Base-by-base conservation (phyloP, 1,140 invertebrate genomes). In the Eufriesea mexicana region DNA sequence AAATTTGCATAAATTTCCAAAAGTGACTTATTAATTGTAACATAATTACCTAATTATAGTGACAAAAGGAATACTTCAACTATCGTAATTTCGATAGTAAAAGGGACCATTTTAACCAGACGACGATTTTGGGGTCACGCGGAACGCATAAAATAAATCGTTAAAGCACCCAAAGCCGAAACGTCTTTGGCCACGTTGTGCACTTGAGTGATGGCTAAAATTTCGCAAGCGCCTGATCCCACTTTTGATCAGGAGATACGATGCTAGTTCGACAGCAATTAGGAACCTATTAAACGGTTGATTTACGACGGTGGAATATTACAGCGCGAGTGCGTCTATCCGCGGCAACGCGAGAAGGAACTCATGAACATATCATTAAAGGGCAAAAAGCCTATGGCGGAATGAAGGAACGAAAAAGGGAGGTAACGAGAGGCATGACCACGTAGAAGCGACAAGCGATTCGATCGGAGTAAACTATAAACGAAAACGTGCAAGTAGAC, bases 401-500 rank as follows among this genome's bases (percentile, higher is more conserved):
- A 57, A 57, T 2, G 71, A 57, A 57, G 54, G 7, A 25, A 0
- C 25, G 35, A 20, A 20, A 7, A 59, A 12, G 45, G 57, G 47
- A 6, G 64, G 47, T 18, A 25, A 9, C 5, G 25, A 71, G 16
- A 23, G 20, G 47, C 66, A 71, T 14, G 55, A 72, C 25, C 14
- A 20, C 5, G 25, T 49, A 14, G 47, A 47, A 35, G 20, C 67
- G n/a, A 28, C n/a, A 23, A 49, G 54, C 18, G 25, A 23, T 4
- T 49, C 42, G 66, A 54, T n/a, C 74, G 20, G 10, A 23, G 74
- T 66, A 45, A 77, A 77, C 74, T 66, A 23, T 51, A 54, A 51
- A 49, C 59, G 74, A 77, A 77, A 77, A 77, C 47, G 49, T 78
- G 9, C 35, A 47, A 20, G 18, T 71, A 59, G 42, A 59, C 64